Percentiles rank a stretch among this genome's conserved stretches.
Conservation (phyloP, 2,888 invertebrate genomes). For the Gonocerus acuteangulatus region DNA sequence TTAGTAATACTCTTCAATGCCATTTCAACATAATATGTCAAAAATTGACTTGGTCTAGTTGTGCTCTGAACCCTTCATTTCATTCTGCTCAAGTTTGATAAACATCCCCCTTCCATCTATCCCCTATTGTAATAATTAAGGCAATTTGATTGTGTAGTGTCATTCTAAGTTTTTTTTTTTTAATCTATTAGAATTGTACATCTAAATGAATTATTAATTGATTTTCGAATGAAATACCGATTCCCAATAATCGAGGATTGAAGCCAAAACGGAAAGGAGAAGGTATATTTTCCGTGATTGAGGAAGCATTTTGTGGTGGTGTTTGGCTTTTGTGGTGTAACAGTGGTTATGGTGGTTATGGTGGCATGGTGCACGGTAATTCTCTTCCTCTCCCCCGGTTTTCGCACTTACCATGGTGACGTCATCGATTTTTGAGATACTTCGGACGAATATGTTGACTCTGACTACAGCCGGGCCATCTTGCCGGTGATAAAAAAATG, state of each 20-base stretch:
- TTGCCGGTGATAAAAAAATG: conserved; percentile 42
- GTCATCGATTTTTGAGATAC: conserved; percentile 98
- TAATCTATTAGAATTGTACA: no score
- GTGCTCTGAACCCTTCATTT: no score
- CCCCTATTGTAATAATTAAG: no score
- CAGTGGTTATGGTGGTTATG: background rate
- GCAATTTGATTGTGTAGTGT: no score
- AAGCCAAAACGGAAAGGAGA: background rate
- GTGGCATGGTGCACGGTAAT: background rate
- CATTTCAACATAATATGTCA: no score
- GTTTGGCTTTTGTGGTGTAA: background rate
- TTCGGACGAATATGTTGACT: conserved; percentile 97
- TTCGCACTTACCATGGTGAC: conserved; percentile 93
- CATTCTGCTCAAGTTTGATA: no score
- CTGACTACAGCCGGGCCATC: conserved; percentile 92
- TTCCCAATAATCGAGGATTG: background rate
- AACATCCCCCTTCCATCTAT: no score
- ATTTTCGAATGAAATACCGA: background rate
- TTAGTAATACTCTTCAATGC: no score
- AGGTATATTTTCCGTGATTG: background rate
- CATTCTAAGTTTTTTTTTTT: no score
- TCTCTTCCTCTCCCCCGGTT: background rate
- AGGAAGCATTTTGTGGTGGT: background rate
- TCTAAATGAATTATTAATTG: no score
- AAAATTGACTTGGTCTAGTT: no score